Base-by-base conservation (phyloP, 2,888 invertebrate genomes). In the Brachyptera risi region DNA sequence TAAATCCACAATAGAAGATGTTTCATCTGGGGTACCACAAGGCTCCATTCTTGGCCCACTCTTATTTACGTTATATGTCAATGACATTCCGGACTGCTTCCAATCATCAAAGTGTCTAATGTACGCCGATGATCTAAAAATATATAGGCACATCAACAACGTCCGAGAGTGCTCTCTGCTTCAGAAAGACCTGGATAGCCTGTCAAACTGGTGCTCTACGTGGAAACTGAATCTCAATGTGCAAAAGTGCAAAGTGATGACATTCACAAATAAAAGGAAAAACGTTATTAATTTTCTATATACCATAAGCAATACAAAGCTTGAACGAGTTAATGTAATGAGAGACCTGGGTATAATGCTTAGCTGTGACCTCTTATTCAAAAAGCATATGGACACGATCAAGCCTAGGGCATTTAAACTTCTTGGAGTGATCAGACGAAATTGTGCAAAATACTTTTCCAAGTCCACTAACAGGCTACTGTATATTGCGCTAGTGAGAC, bases 51-150 rank as follows among this genome's bases (percentile, higher is more conserved):
- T 31, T 7, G 51, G 51, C 9, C 51, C 51, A 15, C 19, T 51
- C 17, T 27, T 51, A 9, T 51, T 51, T 31, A 27, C 27, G 7
- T 35, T 51, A 51, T 51, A 31, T 15, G 51, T 51, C 5, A 51
- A 51, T 17, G 51, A 51, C 17, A 51, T 51, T 27, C 51, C 51
- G 4, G 7, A 5, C 1, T 27, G 17, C 11, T 31, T 51, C n/a
- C 15, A 44, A 11, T 31, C 27, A n/a, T 27, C 31, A n/a, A 26
- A 27, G 17, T 51, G 51, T 17, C n/a, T 51, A n/a, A 51, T 51
- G 51, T 51, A 51, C 35, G 51, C 51, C 9, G 51, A 51, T 15
- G 51, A 51, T 15, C 35, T 51, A 26, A 51, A 51, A 19, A 31
- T 51, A n/a, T 51, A 31, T 21, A 27, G 11, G 9, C 35, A 27